These are phyloP conservation scores for Parnassius apollo DNA, from an alignment of 2,888 invertebrate genomes.

Conservation along the genomic window DNA sequence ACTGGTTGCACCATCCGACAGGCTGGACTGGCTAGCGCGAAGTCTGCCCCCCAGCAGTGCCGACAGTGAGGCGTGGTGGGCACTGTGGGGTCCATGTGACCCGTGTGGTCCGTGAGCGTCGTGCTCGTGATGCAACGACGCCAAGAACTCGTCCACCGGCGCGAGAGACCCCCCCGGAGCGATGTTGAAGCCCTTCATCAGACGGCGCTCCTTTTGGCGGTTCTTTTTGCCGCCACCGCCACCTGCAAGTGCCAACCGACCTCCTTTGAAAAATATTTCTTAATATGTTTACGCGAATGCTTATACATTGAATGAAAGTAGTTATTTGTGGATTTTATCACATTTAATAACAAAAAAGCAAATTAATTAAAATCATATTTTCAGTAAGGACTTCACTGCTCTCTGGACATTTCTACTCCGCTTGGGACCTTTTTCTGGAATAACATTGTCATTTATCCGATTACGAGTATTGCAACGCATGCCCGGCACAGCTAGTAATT, in stretches of 20 bases:
- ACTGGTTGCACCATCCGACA: conserved; percentile 58
- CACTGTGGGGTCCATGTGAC: conserved; percentile 42
- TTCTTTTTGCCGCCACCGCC: conserved; percentile 96
- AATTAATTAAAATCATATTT: no score
- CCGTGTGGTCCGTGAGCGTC: conserved; percentile 51
- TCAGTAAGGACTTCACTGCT: no score
- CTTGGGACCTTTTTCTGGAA: no score
- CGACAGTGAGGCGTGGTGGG: conserved; percentile 77
- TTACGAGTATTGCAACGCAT: no score
- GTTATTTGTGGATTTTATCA: no score
- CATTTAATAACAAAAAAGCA: no score
- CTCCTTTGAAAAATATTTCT: not conserved
- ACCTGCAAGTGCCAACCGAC: conserved; percentile 41
- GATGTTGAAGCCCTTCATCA: conserved; percentile 97
- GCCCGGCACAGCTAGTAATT: no score
- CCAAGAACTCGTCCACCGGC: conserved; percentile 89
- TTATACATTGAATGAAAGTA: no score
- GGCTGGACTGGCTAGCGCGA: conserved; percentile 63
- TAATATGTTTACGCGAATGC: no score
- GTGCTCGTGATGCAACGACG: conserved; percentile 85
- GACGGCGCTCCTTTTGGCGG: conserved; percentile 93
- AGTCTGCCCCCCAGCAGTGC: conserved; percentile 83
- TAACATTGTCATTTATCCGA: no score
- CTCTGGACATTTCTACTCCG: no score
- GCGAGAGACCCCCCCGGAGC: conserved; percentile 85